Percentiles rank a stretch among this genome's conserved stretches.
Conservation (phyloP, 2,797 vertebrate species). For the Margarornis squamiger region DNA sequence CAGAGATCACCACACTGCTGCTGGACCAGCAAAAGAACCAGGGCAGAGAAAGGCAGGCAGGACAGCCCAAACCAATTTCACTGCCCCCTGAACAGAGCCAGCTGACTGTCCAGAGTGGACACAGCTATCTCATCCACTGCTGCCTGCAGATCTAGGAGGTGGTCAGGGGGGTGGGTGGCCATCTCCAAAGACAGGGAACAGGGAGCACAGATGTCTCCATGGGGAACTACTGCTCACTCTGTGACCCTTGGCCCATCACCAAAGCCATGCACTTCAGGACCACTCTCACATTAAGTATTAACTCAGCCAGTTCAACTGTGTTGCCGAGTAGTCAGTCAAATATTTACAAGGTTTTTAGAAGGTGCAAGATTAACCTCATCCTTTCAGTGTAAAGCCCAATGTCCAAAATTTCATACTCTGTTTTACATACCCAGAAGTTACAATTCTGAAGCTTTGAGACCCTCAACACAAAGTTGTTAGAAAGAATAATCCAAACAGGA, state of each 20-base stretch:
- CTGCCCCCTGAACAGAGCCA: neutral
- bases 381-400: neutral
- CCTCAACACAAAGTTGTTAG: neutral
- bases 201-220: neutral
- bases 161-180: no score
- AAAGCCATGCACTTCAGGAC: neutral
- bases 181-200: neutral
- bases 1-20: neutral
- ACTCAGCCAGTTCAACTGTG: neutral
- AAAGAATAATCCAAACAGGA: constrained; percentile 33
- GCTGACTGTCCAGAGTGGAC: rapidly evolving
- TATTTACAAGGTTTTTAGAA: constrained; percentile 45
- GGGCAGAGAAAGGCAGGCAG: neutral
- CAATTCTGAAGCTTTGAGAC: neutral
- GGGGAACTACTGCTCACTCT: neutral
- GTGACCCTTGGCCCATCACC: neutral
- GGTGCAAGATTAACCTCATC: constrained; percentile 39
- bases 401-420: neutral
- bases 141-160: neutral
- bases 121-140: neutral
- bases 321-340: constrained; percentile 11
- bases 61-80: neutral
- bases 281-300: constrained; percentile 44
- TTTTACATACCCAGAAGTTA: neutral
- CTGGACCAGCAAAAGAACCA: neutral